Evolutionary conservation across 2,797 vertebrate species (phyloP).

Genomic region (Phalanger gymnotis): DNA sequence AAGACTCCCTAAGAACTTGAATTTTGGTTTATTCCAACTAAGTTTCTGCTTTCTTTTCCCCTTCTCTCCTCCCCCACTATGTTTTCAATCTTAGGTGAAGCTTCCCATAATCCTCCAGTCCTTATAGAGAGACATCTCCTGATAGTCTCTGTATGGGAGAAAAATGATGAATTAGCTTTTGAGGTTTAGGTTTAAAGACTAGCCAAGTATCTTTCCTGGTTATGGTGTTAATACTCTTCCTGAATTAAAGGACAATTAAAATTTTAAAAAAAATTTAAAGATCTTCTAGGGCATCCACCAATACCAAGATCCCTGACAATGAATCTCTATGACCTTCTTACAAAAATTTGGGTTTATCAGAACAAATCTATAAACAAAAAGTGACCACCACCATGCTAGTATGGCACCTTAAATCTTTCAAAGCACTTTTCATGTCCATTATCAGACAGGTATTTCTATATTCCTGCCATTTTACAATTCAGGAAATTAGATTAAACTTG

Average conservation of each 20-base stretch:
- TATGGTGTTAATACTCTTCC: neutral
- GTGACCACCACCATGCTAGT: neutral
- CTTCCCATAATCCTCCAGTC: neutral
- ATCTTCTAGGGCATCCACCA: neutral
- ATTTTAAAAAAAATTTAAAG: neutral
- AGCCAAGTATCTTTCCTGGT: neutral
- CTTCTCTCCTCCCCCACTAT: neutral
- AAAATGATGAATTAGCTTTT: neutral
- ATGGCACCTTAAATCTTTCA: neutral
- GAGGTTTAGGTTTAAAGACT: neutral
- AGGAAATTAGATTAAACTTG: neutral
- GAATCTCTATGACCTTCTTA: neutral
- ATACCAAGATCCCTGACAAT: neutral
- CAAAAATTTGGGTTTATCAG: neutral
- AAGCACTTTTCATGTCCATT: neutral
- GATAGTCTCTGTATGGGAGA: neutral
- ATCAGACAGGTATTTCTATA: neutral
- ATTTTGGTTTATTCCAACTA: neutral
- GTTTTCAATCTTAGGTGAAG: neutral
- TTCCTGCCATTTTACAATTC: neutral
- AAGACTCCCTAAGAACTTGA: neutral
- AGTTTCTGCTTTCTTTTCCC: conserved; percentile 48
- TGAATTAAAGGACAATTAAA: neutral
- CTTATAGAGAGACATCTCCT: neutral
- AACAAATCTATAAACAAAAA: neutral